A percentile compares a stretch with the other conserved stretches of the same genome.
Conservation (phyloP, 2,113 vertebrate species). For the Sylvia atricapilla region DNA sequence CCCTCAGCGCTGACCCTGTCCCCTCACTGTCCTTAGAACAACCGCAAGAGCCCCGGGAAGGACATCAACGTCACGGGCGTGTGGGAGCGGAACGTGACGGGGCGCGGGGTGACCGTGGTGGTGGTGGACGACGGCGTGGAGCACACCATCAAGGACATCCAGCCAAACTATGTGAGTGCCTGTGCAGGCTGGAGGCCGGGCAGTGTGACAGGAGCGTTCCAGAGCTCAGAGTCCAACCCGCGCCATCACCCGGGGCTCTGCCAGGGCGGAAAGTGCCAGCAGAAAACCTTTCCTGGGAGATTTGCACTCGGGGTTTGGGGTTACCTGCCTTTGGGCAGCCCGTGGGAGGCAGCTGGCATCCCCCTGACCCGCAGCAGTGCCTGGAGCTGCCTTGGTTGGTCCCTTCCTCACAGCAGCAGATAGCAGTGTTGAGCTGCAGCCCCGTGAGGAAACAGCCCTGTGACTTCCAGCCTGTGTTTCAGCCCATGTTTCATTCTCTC, state of each 20-base stretch:
- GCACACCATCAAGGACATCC: slow-evolving; percentile 89
- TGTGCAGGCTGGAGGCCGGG: not conserved
- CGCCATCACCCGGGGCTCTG: rapidly evolving
- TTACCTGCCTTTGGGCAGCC: not conserved
- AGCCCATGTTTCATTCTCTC: rapidly evolving
- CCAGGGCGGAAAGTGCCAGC: rapidly evolving
- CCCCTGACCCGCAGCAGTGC: not conserved
- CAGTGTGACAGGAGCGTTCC: not conserved
- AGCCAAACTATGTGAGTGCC: slow-evolving; percentile 91
- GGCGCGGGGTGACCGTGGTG: slow-evolving; percentile 90
- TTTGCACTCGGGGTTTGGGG: rapidly evolving
- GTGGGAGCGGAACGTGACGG: slow-evolving; percentile 94
- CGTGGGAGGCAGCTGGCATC: rapidly evolving
- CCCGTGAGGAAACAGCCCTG: not conserved
- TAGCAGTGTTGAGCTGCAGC: not conserved
- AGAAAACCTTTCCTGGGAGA: not conserved
- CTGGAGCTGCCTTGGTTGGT: not conserved
- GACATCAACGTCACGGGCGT: slow-evolving; percentile 96
- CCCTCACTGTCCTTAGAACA: slow-evolving; percentile 76
- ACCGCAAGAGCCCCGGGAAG: slow-evolving; percentile 81
- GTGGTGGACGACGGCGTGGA: slow-evolving; percentile 95
- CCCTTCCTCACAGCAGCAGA: not conserved
- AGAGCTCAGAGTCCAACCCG: not conserved
- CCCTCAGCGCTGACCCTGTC: not conserved
- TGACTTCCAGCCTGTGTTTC: not conserved